These are phyloP conservation scores for Menidia beryllina DNA, from an alignment of 2,113 vertebrate species.

Conservation along the genomic window DNA sequence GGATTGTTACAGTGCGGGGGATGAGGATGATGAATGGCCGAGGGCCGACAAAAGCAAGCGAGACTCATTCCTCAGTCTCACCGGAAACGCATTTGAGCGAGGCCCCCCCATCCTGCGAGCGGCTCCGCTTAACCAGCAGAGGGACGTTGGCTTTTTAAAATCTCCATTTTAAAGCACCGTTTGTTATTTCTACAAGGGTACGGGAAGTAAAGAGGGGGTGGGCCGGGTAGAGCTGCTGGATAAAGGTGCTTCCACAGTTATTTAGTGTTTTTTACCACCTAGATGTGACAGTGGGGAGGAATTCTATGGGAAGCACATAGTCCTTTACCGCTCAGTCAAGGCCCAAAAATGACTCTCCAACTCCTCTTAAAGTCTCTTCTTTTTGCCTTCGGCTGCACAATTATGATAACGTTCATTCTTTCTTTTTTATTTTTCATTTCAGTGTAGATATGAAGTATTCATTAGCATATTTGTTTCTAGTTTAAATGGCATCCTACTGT, in stretches of 20 bases:
- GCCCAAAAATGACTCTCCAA: slow-evolving; percentile 9
- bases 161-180: too few relatives aligned
- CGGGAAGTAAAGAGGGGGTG: too few relatives aligned
- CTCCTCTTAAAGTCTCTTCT: background rate
- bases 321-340: background rate
- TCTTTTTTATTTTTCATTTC: background rate
- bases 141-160: too few relatives aligned
- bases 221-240: background rate
- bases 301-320: background rate
- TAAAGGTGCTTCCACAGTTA: background rate
- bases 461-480: too few relatives aligned
- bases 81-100: slow-evolving; percentile 65
- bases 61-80: slow-evolving; percentile 44
- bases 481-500: too few relatives aligned
- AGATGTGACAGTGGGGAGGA: background rate
- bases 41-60: background rate
- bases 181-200: background rate
- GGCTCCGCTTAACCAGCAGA: slow-evolving; percentile 25
- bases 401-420: accelerated
- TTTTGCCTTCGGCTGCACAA: background rate
- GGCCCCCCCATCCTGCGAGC: slow-evolving; percentile 57
- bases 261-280: background rate
- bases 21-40: slow-evolving; percentile 46
- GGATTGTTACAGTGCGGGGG: slow-evolving; percentile 35
- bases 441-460: background rate